Evolutionary conservation across 2,113 vertebrate species (phyloP).

Genomic region (Hemicordylus capensis): DNA sequence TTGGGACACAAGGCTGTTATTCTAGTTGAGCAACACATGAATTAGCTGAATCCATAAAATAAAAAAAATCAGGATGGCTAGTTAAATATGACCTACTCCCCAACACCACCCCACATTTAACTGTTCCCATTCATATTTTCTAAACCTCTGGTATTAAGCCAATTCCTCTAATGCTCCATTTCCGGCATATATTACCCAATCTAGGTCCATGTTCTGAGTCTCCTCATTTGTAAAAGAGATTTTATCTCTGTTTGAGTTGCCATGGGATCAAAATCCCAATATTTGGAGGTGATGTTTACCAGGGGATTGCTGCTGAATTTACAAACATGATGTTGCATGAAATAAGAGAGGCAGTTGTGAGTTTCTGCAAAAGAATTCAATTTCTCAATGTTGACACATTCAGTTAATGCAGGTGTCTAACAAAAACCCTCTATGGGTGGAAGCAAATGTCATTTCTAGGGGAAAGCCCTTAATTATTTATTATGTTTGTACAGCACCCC

Average conservation of each 20-base stretch:
- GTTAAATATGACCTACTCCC: neutral
- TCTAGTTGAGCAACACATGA: neutral
- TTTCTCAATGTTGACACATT: neutral
- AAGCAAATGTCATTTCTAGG: rapidly evolving
- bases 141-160: rapidly evolving
- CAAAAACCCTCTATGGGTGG: neutral
- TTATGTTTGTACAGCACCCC: no score
- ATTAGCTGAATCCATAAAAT: neutral
- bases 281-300: neutral
- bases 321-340: neutral
- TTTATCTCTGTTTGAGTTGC: slow-evolving; percentile 17
- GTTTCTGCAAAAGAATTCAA: neutral
- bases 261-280: neutral
- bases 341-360: neutral
- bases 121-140: neutral
- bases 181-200: neutral
- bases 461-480: neutral
- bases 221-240: neutral
- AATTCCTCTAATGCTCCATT: neutral
- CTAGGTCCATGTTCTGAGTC: slow-evolving; percentile 2
- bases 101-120: neutral
- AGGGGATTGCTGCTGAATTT: neutral
- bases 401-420: neutral
- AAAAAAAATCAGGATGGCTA: neutral
- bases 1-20: no score